A percentile compares a stretch with the other conserved stretches of the same genome.
phyloP scores from a whole-genome alignment of 2,797 vertebrate species.

The Hoplostethus mediterraneus region DNA sequence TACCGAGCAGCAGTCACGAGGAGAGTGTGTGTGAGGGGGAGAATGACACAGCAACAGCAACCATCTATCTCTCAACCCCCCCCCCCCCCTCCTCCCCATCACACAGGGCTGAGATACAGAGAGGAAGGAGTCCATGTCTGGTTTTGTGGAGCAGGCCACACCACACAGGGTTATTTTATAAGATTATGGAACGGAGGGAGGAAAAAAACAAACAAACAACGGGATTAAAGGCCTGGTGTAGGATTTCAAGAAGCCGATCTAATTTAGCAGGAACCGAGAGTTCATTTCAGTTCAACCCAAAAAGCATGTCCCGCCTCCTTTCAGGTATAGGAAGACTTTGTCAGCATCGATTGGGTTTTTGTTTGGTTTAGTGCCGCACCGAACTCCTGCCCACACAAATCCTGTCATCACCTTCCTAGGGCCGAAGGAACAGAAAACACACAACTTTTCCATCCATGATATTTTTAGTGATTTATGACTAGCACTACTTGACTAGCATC shows the following conservation, averaged over 20 bases:
- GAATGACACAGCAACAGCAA: slow-evolving; percentile 64
- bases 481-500: neutral
- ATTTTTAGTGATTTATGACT: neutral
- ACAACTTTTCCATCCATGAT: neutral
- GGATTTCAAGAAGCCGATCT: slow-evolving; percentile 44
- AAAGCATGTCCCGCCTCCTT: slow-evolving; percentile 26
- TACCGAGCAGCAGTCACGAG: slow-evolving; percentile 52
- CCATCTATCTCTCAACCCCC: slow-evolving; percentile 32
- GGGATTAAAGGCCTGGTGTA: slow-evolving; percentile 55
- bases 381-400: neutral
- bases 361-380: neutral
- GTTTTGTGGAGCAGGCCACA: slow-evolving; percentile 1
- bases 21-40: slow-evolving; percentile 39
- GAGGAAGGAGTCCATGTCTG: slow-evolving; percentile 13
- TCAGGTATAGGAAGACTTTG: neutral
- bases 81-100: slow-evolving; percentile 3
- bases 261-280: slow-evolving; percentile 40
- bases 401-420: neutral
- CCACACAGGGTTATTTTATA: slow-evolving; percentile 44
- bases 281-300: slow-evolving; percentile 17
- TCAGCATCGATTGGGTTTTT: neutral
- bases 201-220: slow-evolving; percentile 28
- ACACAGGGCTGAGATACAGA: slow-evolving; percentile 1
- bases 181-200: slow-evolving; percentile 56
- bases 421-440: too few species aligned